Evolutionary conservation across 2,888 invertebrate species (phyloP), one percentile per base, ranked within the genome.

Genomic region (Ochlodes sylvanus): DNA sequence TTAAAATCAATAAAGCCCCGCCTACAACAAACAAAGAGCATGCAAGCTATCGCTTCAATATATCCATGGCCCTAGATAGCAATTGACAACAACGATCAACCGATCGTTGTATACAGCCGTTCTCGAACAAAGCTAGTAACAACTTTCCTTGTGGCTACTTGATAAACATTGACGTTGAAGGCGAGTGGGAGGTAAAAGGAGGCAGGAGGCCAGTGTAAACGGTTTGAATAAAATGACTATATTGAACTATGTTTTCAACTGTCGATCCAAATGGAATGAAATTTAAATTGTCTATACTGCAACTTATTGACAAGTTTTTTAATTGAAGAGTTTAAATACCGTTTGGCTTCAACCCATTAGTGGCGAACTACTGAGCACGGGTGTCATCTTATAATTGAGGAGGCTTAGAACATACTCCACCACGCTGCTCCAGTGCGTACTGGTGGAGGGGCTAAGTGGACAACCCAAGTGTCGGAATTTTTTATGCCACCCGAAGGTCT

Each of bases 111-210:
- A n/a, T n/a, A n/a, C n/a, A 19, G 50, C 50, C 41, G 57, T 65
- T 52, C 19, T 14, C n/a, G 41, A 65, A 65, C 65, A 41, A 57
- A 58, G 50, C 56, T 47, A 57, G 27, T 64, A 56, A 44, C 44
- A 64, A 64, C 56, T 64, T 64, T 64, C 34, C 47, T 64, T 57
- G 56, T 34, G 47, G 63, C 63, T 56, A 63, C 63, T 63, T 63
- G 42, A 63, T 63, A 63, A 63, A 63, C 63, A 63, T 63, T 63
- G 56, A 55, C 44, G 56, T 56, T 32, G 42, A 63, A 38, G 34
- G 54, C 4, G 17, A 63, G 21, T n/a, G 27, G 42, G 27, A 10
- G 27, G 21, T 17, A 54, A 44, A 27, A 56, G 56, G 56, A 55
- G 27, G 54, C 12, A 54, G 17, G 3, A 50, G 15, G 38, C 12